phyloP scores from a whole-genome alignment of 2,888 invertebrate genomes.

The Drosophila picticornis region DNA sequence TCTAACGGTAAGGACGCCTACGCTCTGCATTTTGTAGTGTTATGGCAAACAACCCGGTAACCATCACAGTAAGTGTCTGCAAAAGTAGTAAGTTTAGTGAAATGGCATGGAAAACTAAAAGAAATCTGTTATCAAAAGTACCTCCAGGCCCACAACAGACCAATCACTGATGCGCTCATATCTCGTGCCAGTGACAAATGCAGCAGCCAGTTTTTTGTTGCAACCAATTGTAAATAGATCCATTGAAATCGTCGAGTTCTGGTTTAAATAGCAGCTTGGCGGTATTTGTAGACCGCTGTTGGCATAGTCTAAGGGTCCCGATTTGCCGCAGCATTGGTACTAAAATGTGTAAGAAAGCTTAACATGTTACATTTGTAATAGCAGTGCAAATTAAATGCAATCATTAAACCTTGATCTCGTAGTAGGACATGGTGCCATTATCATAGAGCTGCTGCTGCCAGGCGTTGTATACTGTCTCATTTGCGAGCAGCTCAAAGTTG shows the following conservation, averaged over 20 bases:
- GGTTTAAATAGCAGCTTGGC: slow-evolving; percentile 72
- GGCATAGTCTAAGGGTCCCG: slow-evolving; percentile 69
- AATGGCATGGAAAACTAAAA: too few species aligned
- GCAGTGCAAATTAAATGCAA: not conserved
- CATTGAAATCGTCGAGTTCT: slow-evolving; percentile 53
- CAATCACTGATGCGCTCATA: slow-evolving; percentile 78
- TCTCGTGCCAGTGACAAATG: slow-evolving; percentile 62
- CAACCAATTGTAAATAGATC: slow-evolving; percentile 73
- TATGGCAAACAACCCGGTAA: slow-evolving; percentile 76
- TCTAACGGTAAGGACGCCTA: slow-evolving; percentile 67
- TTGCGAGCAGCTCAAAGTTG: slow-evolving; percentile 70
- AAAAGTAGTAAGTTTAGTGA: not conserved
- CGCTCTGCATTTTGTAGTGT: slow-evolving; percentile 73
- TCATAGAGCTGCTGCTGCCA: slow-evolving; percentile 70
- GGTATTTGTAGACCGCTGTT: slow-evolving; percentile 64
- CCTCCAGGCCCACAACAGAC: slow-evolving; percentile 79
- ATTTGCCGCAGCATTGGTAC: slow-evolving; percentile 78
- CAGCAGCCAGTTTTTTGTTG: slow-evolving; percentile 48
- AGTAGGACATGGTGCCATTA: slow-evolving; percentile 67
- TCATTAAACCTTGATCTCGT: slow-evolving; percentile 72
- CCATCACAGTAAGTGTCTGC: slow-evolving; percentile 67
- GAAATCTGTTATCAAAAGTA: slow-evolving; percentile 13
- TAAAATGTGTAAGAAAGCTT: slow-evolving; percentile 6
- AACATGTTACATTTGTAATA: not conserved
- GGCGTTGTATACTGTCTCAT: slow-evolving; percentile 68